Conservation (phyloP, 2,888 invertebrate species). For the Gasteruption jaculator region DNA sequence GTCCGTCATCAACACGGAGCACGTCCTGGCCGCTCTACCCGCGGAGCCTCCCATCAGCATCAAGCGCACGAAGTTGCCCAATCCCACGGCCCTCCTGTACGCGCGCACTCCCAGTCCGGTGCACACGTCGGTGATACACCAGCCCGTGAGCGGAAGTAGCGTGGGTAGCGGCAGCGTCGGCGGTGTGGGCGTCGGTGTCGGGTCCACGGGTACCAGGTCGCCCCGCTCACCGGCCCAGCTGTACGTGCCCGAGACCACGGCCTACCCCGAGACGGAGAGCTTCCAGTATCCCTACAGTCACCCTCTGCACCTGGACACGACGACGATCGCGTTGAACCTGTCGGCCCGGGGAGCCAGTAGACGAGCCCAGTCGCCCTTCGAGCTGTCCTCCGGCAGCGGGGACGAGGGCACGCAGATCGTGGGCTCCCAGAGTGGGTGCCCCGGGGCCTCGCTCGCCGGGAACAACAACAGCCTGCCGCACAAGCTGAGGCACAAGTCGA, state of each 20-base stretch:
- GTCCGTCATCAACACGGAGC: constrained; percentile 80
- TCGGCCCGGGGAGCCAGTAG: constrained; percentile 56
- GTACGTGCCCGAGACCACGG: constrained; percentile 45
- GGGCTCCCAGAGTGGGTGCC: constrained; percentile 54
- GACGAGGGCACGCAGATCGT: constrained; percentile 57
- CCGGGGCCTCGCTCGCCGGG: too few relatives aligned
- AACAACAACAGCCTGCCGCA: constrained; percentile 80
- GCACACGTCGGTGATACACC: constrained; percentile 61
- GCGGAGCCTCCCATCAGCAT: constrained; percentile 81
- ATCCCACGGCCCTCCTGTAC: constrained; percentile 54
- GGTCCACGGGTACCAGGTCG: constrained; percentile 42
- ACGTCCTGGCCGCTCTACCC: constrained; percentile 81
- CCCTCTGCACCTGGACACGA: constrained; percentile 58
- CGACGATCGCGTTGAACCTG: constrained; percentile 69
- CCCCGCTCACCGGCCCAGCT: constrained; percentile 46
- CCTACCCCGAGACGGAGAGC: constrained; percentile 47
- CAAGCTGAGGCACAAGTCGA: constrained; percentile 87
- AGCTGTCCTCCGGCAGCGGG: constrained; percentile 71
- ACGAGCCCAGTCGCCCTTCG: constrained; percentile 75
- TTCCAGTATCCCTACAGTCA: constrained; percentile 56
- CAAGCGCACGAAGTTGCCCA: constrained; percentile 63
- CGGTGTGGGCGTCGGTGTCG: too few relatives aligned
- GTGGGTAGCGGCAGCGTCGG: too few relatives aligned
- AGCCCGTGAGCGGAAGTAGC: constrained; percentile 55
- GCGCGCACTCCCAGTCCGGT: constrained; percentile 56